Evolutionary conservation across 2,888 invertebrate species (phyloP).

Genomic region (Lissocephala sabroskyi): DNA sequence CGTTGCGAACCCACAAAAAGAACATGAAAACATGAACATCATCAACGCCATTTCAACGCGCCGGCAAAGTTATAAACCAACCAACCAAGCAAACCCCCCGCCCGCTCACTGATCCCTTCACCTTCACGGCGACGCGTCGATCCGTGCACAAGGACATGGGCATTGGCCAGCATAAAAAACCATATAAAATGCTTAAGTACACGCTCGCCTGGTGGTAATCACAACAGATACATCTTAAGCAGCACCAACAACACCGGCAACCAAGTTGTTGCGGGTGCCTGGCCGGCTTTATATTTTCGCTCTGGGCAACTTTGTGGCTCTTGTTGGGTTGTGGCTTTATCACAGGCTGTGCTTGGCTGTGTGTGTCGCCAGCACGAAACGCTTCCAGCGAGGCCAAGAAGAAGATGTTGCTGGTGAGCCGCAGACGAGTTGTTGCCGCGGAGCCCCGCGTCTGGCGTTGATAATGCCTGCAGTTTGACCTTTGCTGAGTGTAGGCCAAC

Average conservation of each 20-base stretch:
- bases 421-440: constrained; percentile 10
- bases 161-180: constrained; percentile 17
- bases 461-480: constrained; percentile 43
- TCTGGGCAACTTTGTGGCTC: too few relatives aligned
- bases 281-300: too few relatives aligned
- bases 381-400: constrained; percentile 32
- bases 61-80: constrained; percentile 52
- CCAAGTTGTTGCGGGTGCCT: constrained; percentile 36
- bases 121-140: too few relatives aligned
- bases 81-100: too few relatives aligned
- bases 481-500: constrained; percentile 26
- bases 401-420: constrained; percentile 22
- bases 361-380: constrained; percentile 42
- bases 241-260: constrained; percentile 11
- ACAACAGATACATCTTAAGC: constrained; percentile 60
- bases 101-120: too few relatives aligned
- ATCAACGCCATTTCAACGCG: constrained; percentile 65
- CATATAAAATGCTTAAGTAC: constrained; percentile 67
- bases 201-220: constrained; percentile 62
- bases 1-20: constrained; percentile 60
- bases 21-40: constrained; percentile 62
- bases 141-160: constrained; percentile 14
- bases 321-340: too few relatives aligned
- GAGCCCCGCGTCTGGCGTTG: constrained; percentile 15
- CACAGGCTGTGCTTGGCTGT: constrained; percentile 16